These are phyloP conservation scores for Xenus cinereus DNA, from an alignment of 2,113 vertebrate species.

Conservation along the genomic window DNA sequence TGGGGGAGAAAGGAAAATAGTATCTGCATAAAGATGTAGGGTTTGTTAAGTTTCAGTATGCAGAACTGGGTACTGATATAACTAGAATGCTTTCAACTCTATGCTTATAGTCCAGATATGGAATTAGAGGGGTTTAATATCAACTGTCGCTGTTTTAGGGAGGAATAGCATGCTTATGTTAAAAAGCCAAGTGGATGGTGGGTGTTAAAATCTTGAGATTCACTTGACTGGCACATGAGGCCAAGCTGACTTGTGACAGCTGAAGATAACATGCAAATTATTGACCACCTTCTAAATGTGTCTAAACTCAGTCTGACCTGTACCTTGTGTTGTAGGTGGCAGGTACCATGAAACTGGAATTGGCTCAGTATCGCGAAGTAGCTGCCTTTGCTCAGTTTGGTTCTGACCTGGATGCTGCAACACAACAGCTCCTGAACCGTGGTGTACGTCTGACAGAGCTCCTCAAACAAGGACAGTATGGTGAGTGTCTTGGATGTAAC, in stretches of 20 bases:
- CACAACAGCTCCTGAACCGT: conserved; percentile 93
- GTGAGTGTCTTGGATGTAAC: conserved; percentile 72
- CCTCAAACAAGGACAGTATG: conserved; percentile 96
- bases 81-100: fast-evolving
- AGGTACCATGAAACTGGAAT: conserved; percentile 96
- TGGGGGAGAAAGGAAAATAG: neutral
- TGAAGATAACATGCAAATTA: neutral
- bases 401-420: conserved; percentile 95
- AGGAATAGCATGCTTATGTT: fast-evolving
- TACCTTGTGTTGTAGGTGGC: conserved; percentile 80
- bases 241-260: neutral
- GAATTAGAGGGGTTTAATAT: neutral
- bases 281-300: fast-evolving
- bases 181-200: neutral
- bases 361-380: conserved; percentile 97
- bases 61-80: neutral
- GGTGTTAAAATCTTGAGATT: neutral
- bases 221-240: neutral
- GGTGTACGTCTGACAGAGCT: conserved; percentile 94
- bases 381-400: conserved; percentile 98
- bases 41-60: neutral
- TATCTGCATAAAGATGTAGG: neutral
- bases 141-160: neutral
- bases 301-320: fast-evolving
- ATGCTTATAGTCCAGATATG: fast-evolving